Evolutionary conservation across 1,140 invertebrate genomes (phyloP), one percentile per base, ranked within the genome.

Genomic region (Meloidogyne chitwoodi): DNA sequence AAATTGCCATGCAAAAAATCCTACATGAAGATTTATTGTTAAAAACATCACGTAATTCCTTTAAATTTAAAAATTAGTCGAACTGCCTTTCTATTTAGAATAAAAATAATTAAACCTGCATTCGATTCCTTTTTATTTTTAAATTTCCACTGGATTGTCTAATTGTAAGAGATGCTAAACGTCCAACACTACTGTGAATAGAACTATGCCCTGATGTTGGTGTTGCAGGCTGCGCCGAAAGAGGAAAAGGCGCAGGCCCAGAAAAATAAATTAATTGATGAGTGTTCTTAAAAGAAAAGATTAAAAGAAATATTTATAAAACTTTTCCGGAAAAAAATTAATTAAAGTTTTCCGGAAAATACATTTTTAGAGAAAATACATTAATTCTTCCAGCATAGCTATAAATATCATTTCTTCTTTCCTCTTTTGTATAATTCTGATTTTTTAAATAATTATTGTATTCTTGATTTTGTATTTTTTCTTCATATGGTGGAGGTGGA

Each of bases 101-200:
- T 38, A 38, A 38, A 31, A 38, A 38, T 38, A 38, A 38, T 38
- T 38, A n/a, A 19, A 31, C 71, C 56, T 73, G 71, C 71, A 73
- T 73, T 73, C 71, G 71, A 31, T 73, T 38, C 12, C 56, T 56
- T 64, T 67, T 73, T 19, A 16, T 73, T 73, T n/a, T 27, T 27
- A 11, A 10, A 27, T 29, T 63, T 56, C 12, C 1, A 56, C 6
- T 6, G 0, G n/a, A n/a, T 56, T 22, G 19, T 56, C 48, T 56
- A 56, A n/a, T n/a, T n/a, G n/a, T n/a, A n/a, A 22, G 12, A 8
- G 48, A 14, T 56, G n/a, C 6, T 56, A 56, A 56, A 8, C 48
- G 48, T 56, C 44, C 16, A 22, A 56, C 6, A 56, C n/a, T 56
- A n/a, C 48, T 56, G 0, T 19, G 19, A 56, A 56, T 22, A 56